Evolutionary conservation across 2,888 invertebrate species (phyloP).

Genomic region (Tanytarsus gracilentus): DNA sequence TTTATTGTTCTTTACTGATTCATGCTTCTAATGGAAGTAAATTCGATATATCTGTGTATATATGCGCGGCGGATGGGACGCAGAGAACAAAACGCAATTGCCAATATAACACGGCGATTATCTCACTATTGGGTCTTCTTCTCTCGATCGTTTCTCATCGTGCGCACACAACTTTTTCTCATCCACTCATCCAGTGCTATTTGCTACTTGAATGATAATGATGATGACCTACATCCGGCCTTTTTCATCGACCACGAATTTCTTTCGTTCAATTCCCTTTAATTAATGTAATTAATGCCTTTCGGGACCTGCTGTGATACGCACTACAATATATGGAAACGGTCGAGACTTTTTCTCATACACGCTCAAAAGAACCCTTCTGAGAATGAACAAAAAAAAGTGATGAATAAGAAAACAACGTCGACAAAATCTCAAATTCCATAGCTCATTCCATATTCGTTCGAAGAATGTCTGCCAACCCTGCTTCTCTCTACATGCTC

Average conservation of each 20-base stretch:
- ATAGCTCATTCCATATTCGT: conserved; percentile 4
- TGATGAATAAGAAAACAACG: background rate
- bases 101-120: conserved; percentile 11
- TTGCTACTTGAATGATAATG: conserved; percentile 11
- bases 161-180: background rate
- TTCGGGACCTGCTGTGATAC: background rate
- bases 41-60: background rate
- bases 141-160: too few species aligned
- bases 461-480: background rate
- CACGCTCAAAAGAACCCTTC: conserved; percentile 11
- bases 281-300: conserved; percentile 20
- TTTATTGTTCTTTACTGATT: conserved; percentile 21
- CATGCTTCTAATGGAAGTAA: background rate
- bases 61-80: background rate
- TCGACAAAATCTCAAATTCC: conserved; percentile 27
- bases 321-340: conserved; percentile 1
- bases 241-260: background rate
- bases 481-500: conserved; percentile 14
- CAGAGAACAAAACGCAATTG: background rate
- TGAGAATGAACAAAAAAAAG: background rate
- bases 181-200: background rate
- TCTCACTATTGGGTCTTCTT: background rate
- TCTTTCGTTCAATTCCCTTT: background rate
- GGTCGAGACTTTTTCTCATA: conserved; percentile 5
- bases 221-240: conserved; percentile 28